Base-by-base conservation (phyloP, 23 tunicate species). In the Trididemnum clinides region DNA sequence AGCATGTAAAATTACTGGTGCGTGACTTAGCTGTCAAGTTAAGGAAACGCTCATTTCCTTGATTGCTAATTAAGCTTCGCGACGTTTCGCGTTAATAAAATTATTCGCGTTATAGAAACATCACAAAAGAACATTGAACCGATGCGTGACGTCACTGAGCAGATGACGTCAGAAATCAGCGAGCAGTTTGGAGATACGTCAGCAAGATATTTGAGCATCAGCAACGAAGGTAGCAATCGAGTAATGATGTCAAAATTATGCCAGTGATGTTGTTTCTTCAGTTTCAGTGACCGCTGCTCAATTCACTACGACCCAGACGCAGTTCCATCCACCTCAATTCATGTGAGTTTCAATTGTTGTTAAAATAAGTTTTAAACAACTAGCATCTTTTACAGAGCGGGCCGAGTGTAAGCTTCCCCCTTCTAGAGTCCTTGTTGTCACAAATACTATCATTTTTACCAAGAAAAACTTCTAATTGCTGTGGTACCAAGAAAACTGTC, bases 71-170 rank as follows among this genome's bases (percentile, higher is more conserved):
- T 28, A 29, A 28, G 65, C 35, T 78, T 51, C 66, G 35, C 54
- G 54, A 44, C 54, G 12, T 7, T 7, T 15, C 54, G 15, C 10
- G 10, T 10, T 44, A 15, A 44, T 10, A 10, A 15, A 7, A 10
- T 15, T 44, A 7, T 10, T 44, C 15, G 12, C 54, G 15, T 62
- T 62, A 21, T 37, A 71, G 77, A 71, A 71, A 62, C 70, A 44
- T 25, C 71, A 71, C 37, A 71, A 31, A 82, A 83, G 28, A 87
- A 85, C 49, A 92, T 92, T 7, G 91, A 92, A 59, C 91, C 78
- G 69, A 87, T 92, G 97, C 88, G 77, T 87, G 90, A 90, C 79
- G 97, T 92, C 84, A 82, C 91, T 23, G 58, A 23, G 71, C 87
- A 86, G 50, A 92, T 92, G 97, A 92, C 88, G 81, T 92, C 97